phyloP scores from a whole-genome alignment of 2,797 vertebrate species.

The Pipistrellus pipistrellus region DNA sequence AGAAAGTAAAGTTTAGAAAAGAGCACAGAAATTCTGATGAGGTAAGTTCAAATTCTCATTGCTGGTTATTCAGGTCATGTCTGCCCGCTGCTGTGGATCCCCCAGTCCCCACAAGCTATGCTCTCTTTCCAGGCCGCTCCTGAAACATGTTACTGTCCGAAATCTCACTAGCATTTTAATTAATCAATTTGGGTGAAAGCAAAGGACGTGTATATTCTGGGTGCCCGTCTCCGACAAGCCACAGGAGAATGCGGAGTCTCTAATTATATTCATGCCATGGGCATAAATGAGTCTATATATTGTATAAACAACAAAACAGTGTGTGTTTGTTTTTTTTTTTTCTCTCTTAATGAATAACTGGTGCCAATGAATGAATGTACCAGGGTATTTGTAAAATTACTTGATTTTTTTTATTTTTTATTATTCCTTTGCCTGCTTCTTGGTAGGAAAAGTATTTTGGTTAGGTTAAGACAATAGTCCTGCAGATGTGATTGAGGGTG shows the following conservation, averaged over 20 bases:
- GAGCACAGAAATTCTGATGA: neutral
- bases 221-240: neutral
- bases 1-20: neutral
- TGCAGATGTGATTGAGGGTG: neutral
- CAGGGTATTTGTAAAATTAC: constrained; percentile 9
- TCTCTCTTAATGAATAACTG: constrained; percentile 39
- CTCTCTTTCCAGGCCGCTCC: neutral
- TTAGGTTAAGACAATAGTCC: neutral
- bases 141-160: neutral
- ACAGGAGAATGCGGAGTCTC: neutral
- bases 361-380: neutral
- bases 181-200: neutral
- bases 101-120: neutral
- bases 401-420: neutral
- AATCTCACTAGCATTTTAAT: constrained; percentile 46
- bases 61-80: neutral
- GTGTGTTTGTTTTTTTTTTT: neutral
- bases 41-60: neutral
- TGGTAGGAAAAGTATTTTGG: neutral
- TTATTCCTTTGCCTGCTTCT: neutral
- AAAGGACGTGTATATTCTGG: rapidly evolving
- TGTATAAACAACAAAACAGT: too few relatives aligned
- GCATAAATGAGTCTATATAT: neutral
- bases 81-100: neutral
- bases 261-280: neutral